Evolutionary conservation across 2,888 invertebrate genomes (phyloP), one percentile per base, ranked within the genome.

Genomic region (Ochropacha duplaris): DNA sequence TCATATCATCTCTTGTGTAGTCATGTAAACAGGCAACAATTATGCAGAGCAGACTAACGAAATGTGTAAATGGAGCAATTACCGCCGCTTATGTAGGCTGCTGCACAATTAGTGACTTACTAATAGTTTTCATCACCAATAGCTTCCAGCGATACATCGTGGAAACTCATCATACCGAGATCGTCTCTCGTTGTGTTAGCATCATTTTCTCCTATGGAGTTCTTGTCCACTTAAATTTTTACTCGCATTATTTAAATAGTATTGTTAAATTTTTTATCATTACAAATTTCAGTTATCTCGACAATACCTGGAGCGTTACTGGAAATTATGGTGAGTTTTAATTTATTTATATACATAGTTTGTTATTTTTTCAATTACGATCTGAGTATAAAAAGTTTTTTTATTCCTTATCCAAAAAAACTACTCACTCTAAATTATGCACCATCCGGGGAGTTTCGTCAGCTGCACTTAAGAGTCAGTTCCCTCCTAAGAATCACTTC

Each of bases 11-110:
- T 84, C 77, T 72, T 75, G 75, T 83, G 85, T 84, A 90, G 90
- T 72, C 75, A 76, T 83, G 85, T 84, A 90, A 90, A 91, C 86
- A 86, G 81, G 71, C 83, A 79, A 81, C 86, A 92, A 92, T 92
- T 92, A 92, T 88, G 84, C 87, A 84, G 78, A 81, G 74, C 75
- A 74, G 83, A 87, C 92, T 92, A 92, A 92, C 92, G 78, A 90
- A 89, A 90, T 84, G 90, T 92, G 92, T 92, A 92, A 92, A 92
- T 92, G 89, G 91, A 78, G 82, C 92, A 92, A 92, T 92, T 92
- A 92, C 91, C 91, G 88, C 78, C 74, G 81, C 69, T 80, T 85
- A 92, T 92, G 92, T 91, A 91, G 91, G 91, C 90, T 90, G 84
- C 85, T 74, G 84, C 80, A 86, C 91, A 92, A 92, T 92, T 92